These are phyloP conservation scores for Daboia siamensis DNA, from an alignment of 2,113 vertebrate species.

Conservation along the genomic window DNA sequence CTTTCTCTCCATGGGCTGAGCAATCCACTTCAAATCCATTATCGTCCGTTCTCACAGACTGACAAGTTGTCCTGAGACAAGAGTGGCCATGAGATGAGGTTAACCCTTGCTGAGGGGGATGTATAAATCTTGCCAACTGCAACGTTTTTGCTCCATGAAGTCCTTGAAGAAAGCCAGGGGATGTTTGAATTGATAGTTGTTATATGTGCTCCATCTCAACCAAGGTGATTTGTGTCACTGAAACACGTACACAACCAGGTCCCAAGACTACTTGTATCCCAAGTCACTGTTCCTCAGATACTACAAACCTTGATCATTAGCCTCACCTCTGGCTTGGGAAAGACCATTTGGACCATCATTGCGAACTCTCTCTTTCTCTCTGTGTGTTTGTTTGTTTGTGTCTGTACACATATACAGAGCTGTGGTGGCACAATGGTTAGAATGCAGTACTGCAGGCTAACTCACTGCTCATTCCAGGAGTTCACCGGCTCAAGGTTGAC, in stretches of 20 bases:
- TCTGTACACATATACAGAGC: too few relatives aligned
- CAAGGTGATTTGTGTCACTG: slow-evolving; percentile 22
- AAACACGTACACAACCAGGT: slow-evolving; percentile 5
- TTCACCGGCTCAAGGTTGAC: too few relatives aligned
- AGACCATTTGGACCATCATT: neutral
- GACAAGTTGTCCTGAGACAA: slow-evolving; percentile 85
- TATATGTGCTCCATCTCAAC: slow-evolving; percentile 11
- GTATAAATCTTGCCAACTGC: slow-evolving; percentile 66
- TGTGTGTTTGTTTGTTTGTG: too few relatives aligned
- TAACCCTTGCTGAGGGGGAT: slow-evolving; percentile 77
- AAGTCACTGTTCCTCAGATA: neutral
- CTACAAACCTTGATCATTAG: neutral
- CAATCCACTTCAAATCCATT: slow-evolving; percentile 93
- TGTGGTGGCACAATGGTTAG: too few relatives aligned
- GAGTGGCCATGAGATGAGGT: slow-evolving; percentile 84
- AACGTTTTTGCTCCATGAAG: slow-evolving; percentile 53
- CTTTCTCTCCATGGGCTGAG: slow-evolving; percentile 81
- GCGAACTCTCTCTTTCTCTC: neutral
- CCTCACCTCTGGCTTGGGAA: neutral
- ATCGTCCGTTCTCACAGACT: slow-evolving; percentile 84
- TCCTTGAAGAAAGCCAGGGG: slow-evolving; percentile 58
- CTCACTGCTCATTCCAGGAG: too few relatives aligned
- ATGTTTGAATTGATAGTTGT: slow-evolving; percentile 50
- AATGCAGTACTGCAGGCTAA: too few relatives aligned
- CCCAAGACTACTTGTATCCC: neutral